These are phyloP conservation scores for Brachionus angularis DNA, from an alignment of 1,140 invertebrate species.

Conservation along the genomic window DNA sequence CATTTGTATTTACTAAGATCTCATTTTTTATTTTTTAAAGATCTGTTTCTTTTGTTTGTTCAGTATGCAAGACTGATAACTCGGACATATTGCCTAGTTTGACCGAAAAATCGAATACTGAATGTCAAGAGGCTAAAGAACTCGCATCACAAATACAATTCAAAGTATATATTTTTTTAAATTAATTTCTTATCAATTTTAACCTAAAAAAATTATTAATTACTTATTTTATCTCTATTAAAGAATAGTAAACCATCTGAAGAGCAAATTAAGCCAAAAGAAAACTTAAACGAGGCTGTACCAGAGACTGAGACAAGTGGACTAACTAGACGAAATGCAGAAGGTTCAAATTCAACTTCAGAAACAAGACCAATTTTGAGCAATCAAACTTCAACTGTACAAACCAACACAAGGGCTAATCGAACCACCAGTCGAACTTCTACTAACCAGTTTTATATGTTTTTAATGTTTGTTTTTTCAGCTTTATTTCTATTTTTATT, in stretches of 20 bases:
- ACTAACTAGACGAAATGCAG: slow-evolving; percentile 4
- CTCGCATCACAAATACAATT: slow-evolving; percentile 38
- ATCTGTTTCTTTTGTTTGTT: slow-evolving; percentile 29
- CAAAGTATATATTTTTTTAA: too few relatives aligned
- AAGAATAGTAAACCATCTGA: slow-evolving; percentile 30
- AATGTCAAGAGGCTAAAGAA: slow-evolving; percentile 18
- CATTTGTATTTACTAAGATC: neutral
- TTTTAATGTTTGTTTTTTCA: neutral
- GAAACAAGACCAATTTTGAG: neutral
- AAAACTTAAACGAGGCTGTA: too few relatives aligned
- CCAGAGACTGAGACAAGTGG: neutral
- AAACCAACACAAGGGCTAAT: neutral
- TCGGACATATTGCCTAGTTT: neutral
- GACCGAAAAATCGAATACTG: slow-evolving; percentile 33
- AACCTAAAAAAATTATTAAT: too few relatives aligned
- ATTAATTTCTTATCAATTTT: too few relatives aligned
- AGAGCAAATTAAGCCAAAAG: neutral
- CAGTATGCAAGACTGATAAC: slow-evolving; percentile 20
- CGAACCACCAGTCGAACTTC: neutral
- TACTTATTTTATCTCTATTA: too few relatives aligned
- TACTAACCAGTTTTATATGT: neutral
- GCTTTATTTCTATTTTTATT: slow-evolving; percentile 28
- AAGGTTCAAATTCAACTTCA: neutral
- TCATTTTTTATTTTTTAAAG: neutral
- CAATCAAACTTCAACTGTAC: too few relatives aligned